These are phyloP conservation scores for Drosophila falleni DNA, from an alignment of 2,888 invertebrate species.

Conservation along the genomic window DNA sequence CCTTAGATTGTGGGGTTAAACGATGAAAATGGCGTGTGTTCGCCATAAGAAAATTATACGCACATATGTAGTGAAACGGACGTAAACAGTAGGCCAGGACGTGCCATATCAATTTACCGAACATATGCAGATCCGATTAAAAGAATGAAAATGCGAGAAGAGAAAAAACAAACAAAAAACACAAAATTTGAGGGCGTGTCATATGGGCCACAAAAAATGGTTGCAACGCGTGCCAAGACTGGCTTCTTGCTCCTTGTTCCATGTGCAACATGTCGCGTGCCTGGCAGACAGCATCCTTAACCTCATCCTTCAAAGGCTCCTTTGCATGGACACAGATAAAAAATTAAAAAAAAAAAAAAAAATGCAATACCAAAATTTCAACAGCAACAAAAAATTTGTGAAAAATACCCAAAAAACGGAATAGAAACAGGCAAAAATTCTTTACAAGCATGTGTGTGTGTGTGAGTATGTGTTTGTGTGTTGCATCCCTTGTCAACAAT, in stretches of 20 bases:
- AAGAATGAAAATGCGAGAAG: conserved; percentile 21
- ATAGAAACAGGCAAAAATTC: conserved; percentile 55
- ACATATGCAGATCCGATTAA: conserved; percentile 80
- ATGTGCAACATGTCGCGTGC: conserved; percentile 69
- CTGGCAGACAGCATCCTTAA: conserved; percentile 60
- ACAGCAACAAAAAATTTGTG: conserved; percentile 42
- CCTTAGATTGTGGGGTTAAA: conserved; percentile 67
- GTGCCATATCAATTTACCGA: conserved; percentile 74
- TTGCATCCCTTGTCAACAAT: conserved; percentile 80
- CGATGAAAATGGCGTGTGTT: conserved; percentile 72
- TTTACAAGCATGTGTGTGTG: conserved; percentile 26
- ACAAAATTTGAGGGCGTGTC: conserved; percentile 41
- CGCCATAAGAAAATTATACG: conserved; percentile 43
- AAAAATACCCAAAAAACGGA: conserved; percentile 58
- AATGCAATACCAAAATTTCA: conserved; percentile 49
- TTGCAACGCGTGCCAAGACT: conserved; percentile 53
- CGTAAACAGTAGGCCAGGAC: conserved; percentile 27
- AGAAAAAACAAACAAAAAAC: conserved; percentile 23
- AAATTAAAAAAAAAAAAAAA: conserved; percentile 29
- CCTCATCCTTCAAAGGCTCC: conserved; percentile 46
- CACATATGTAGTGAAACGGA: conserved; percentile 40
- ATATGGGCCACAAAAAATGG: conserved; percentile 37
- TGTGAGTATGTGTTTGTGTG: conserved; percentile 29
- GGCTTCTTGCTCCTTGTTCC: conserved; percentile 24
- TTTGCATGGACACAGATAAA: conserved; percentile 58